A percentile compares a stretch with the other conserved stretches of the same genome.
Evolutionary conservation across 2,888 invertebrate genomes (phyloP).

Genomic region (Heteromyza rotundicornis): DNA sequence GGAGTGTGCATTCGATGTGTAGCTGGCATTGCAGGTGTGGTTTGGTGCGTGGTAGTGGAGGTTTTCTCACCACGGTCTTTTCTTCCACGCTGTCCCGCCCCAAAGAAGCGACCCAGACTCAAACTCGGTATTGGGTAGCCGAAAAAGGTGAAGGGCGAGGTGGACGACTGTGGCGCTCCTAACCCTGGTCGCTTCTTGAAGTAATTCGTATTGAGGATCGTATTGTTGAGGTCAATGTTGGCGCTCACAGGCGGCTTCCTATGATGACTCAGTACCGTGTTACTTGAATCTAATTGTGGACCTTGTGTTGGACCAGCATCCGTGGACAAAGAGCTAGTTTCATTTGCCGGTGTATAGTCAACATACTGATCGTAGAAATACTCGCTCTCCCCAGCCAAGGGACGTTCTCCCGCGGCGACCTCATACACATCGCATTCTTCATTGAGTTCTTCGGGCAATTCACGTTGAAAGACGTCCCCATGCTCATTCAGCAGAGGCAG

Average conservation of each 20-base stretch:
- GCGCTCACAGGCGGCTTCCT: constrained; percentile 65
- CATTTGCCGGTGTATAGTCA: constrained; percentile 70
- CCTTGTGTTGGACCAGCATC: constrained; percentile 15
- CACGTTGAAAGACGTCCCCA: constrained; percentile 71
- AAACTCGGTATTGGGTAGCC: constrained; percentile 81
- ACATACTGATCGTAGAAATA: constrained; percentile 85
- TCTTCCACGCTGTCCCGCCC: constrained; percentile 57
- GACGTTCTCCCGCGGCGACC: constrained; percentile 65
- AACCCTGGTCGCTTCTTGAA: constrained; percentile 50
- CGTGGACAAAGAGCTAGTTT: constrained; percentile 27
- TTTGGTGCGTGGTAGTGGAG: not conserved
- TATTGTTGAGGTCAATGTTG: constrained; percentile 65
- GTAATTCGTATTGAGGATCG: constrained; percentile 60
- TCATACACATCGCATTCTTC: constrained; percentile 63
- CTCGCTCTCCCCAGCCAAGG: constrained; percentile 78
- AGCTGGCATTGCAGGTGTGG: constrained; percentile 40
- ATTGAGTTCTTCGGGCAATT: constrained; percentile 64
- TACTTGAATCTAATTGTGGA: constrained; percentile 49
- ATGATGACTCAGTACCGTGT: constrained; percentile 61
- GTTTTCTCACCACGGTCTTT: constrained; percentile 49
- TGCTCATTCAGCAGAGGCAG: constrained; percentile 72
- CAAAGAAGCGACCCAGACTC: constrained; percentile 73
- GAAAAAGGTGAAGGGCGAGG: constrained; percentile 78
- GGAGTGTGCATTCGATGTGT: constrained; percentile 50
- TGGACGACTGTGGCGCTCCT: constrained; percentile 28